phyloP scores from a whole-genome alignment of 2,113 vertebrate genomes.

The Nibea coibor region DNA sequence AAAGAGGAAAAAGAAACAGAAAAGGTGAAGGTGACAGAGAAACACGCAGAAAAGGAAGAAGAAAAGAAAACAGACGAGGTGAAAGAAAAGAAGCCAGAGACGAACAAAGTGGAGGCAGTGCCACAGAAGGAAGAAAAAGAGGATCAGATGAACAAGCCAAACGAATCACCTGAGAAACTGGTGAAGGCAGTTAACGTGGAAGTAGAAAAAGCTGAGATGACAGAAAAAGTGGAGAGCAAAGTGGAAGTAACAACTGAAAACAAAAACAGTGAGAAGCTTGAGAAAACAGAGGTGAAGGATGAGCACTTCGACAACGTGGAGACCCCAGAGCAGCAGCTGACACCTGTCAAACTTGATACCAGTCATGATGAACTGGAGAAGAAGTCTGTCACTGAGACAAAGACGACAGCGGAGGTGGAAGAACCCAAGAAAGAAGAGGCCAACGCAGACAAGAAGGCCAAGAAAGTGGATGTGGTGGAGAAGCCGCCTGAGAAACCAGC shows the following conservation, averaged over 20 bases:
- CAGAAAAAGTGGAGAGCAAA: conserved; percentile 47
- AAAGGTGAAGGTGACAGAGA: not conserved
- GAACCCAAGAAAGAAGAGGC: conserved; percentile 38
- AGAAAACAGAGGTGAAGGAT: conserved; percentile 49
- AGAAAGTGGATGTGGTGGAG: conserved; percentile 23
- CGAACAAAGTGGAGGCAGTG: conserved; percentile 33
- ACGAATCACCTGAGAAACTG: conserved; percentile 20
- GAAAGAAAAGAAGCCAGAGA: conserved; percentile 8
- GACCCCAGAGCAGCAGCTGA: conserved; percentile 45
- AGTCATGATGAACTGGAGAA: conserved; percentile 43
- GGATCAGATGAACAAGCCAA: conserved; percentile 15
- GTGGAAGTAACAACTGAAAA: conserved; percentile 23
- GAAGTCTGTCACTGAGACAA: conserved; percentile 17
- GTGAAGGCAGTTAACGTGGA: not conserved
- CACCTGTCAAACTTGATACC: conserved; percentile 36
- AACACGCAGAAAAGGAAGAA: conserved; percentile 19
- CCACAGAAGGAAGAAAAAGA: conserved; percentile 34
- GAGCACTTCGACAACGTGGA: conserved; percentile 27
- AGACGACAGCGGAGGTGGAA: conserved; percentile 7
- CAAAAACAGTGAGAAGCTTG: conserved; percentile 42
- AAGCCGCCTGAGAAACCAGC: conserved; percentile 16
- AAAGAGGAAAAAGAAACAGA: conserved; percentile 35
- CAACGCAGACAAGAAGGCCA: conserved; percentile 8
- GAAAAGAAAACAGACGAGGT: conserved; percentile 9
- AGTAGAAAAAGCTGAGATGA: conserved; percentile 32